Evolutionary conservation across 2,113 vertebrate genomes (phyloP).

Genomic region (Galbula dea): DNA sequence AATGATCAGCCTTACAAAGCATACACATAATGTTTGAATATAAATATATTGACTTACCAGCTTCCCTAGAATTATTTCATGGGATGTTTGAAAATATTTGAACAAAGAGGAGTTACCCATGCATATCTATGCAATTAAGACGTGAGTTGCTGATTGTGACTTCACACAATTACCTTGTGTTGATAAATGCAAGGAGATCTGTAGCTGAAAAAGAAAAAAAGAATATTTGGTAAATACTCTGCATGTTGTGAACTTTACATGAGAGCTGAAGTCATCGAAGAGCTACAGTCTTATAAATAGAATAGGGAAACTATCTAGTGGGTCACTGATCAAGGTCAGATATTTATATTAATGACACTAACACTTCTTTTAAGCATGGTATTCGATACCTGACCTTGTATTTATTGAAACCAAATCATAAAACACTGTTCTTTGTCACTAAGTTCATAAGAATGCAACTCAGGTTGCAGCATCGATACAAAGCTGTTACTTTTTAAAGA

Average conservation of each 20-base stretch:
- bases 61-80: neutral
- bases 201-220: neutral
- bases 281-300: neutral
- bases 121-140: neutral
- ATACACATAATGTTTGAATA: neutral
- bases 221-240: neutral
- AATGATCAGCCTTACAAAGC: neutral
- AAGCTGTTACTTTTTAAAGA: neutral
- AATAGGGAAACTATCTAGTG: neutral
- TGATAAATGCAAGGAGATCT: neutral
- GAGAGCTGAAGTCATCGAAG: neutral
- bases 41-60: neutral
- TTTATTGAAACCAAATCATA: neutral
- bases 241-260: neutral
- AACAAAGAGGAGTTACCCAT: neutral
- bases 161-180: neutral
- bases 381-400: constrained; percentile 28
- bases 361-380: constrained; percentile 35
- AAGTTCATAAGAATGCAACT: neutral
- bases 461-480: neutral
- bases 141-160: neutral
- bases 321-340: neutral
- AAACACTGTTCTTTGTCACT: neutral
- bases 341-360: neutral
- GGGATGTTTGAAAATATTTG: neutral